These are phyloP conservation scores for Catonia carolina DNA, from an alignment of 2,888 invertebrate species.

Conservation along the genomic window DNA sequence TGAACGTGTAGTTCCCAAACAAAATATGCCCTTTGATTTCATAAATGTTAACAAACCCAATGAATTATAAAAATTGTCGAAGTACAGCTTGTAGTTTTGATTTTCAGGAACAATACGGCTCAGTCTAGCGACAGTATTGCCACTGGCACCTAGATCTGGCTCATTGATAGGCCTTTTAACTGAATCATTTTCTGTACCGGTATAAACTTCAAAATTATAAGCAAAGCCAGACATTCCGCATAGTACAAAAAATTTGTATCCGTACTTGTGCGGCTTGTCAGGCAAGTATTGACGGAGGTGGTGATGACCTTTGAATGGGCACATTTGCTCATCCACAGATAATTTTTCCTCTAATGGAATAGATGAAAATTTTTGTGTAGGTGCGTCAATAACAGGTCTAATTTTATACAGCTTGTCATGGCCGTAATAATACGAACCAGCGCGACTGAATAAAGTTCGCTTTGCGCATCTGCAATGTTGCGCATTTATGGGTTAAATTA, in stretches of 20 bases:
- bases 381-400: conserved; percentile 29
- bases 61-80: conserved; percentile 24
- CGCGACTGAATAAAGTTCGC: no score
- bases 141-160: conserved; percentile 23
- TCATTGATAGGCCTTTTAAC: conserved; percentile 5
- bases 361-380: conserved; percentile 26
- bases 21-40: conserved; percentile 7
- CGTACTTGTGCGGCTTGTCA: conserved; percentile 40
- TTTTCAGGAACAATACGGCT: conserved; percentile 17
- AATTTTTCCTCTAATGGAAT: conserved; percentile 31
- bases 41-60: conserved; percentile 15
- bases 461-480: no score
- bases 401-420: conserved; percentile 32
- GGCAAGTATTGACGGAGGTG: conserved; percentile 38
- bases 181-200: conserved; percentile 23
- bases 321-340: conserved; percentile 36
- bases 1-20: conserved; percentile 19
- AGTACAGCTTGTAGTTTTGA: conserved; percentile 15
- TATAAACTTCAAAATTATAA: conserved; percentile 28
- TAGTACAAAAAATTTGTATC: conserved; percentile 27
- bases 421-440: no score
- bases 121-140: conserved; percentile 24
- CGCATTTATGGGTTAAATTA: no score
- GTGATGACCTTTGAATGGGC: conserved; percentile 31
- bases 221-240: conserved; percentile 20